A percentile compares a stretch with the other conserved stretches of the same genome.
Conservation (phyloP, 2,113 vertebrate genomes). For the Megaceryle maxima region DNA sequence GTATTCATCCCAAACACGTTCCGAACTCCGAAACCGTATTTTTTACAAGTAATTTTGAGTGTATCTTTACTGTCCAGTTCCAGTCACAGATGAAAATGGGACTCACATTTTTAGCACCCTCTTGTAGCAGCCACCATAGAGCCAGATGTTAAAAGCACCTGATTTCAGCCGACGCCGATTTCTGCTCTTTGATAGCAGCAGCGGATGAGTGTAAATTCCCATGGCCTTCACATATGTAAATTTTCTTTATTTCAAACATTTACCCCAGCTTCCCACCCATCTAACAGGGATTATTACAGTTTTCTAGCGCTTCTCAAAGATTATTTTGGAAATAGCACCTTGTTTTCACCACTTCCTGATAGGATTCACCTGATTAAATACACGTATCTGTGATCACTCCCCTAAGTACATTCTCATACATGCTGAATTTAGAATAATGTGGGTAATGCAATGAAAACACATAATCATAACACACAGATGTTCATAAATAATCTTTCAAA, state of each 20-base stretch:
- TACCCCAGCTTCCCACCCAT: neutral
- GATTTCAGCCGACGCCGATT: neutral
- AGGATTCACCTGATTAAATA: neutral
- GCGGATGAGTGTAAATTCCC: neutral
- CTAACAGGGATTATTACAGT: neutral
- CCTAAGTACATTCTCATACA: neutral
- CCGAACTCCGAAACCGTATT: neutral
- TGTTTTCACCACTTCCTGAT: neutral
- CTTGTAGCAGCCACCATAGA: neutral
- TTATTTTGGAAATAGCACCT: neutral
- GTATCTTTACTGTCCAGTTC: neutral
- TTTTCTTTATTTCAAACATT: neutral
- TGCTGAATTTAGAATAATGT: neutral
- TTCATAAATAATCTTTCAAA: neutral
- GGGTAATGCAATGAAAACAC: neutral
- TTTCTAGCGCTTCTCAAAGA: neutral
- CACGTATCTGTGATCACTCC: neutral
- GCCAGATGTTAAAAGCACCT: fast-evolving
- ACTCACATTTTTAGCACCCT: neutral
- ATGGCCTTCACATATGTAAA: fast-evolving
- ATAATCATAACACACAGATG: neutral
- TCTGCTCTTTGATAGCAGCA: neutral
- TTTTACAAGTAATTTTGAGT: neutral
- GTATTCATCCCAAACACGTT: neutral
- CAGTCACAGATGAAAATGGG: neutral